Conservation (phyloP, 2,113 vertebrate genomes). For the Melospiza melodia region DNA sequence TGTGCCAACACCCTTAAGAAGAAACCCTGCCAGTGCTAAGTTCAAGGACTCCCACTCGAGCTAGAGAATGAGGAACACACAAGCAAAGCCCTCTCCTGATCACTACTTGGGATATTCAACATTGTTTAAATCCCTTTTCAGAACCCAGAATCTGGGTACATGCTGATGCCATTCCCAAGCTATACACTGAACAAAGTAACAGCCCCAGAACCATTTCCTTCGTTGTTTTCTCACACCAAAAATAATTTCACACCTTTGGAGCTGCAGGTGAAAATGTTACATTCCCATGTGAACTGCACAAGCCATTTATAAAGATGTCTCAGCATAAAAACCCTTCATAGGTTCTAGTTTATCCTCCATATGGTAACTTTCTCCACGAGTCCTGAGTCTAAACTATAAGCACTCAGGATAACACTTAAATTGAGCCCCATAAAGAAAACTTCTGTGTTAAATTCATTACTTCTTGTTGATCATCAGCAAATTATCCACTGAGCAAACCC, state of each 20-base stretch:
- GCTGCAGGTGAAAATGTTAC: constrained; percentile 18
- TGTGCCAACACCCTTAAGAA: neutral
- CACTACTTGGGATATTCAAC: neutral
- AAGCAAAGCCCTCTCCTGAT: neutral
- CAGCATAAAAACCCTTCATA: neutral
- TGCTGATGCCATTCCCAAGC: neutral
- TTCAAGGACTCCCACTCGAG: neutral
- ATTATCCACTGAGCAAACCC: neutral
- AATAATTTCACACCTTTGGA: constrained; percentile 37
- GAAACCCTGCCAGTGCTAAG: neutral
- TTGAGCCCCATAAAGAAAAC: neutral
- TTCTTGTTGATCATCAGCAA: neutral
- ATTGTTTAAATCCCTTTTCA: neutral
- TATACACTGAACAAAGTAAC: neutral
- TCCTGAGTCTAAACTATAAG: neutral
- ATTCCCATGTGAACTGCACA: neutral
- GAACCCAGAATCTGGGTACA: neutral
- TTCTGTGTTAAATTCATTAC: neutral
- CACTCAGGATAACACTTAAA: neutral
- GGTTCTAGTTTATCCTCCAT: neutral
- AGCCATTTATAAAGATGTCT: constrained; percentile 14
- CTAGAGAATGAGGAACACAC: neutral
- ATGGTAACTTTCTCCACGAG: neutral
- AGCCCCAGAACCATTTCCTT: neutral
- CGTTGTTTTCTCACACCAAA: neutral